These are phyloP conservation scores for Pristionchus entomophagus DNA, from an alignment of 2,888 invertebrate species.

Conservation along the genomic window DNA sequence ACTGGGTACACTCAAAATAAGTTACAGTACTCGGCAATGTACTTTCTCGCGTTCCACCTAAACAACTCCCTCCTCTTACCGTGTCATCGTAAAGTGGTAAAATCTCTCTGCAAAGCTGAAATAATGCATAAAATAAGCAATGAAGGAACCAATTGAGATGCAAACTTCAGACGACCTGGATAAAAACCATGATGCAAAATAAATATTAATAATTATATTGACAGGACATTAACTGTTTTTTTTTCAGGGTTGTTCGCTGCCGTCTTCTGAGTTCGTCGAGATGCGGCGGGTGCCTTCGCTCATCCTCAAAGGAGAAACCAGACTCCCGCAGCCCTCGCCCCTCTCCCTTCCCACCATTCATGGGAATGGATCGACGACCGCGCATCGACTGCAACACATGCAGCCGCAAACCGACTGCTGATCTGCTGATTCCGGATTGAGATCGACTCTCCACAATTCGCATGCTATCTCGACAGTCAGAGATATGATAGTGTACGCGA, in stretches of 20 bases:
- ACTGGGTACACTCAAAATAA: not conserved
- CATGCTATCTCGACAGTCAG: too few species aligned
- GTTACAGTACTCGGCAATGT: not conserved
- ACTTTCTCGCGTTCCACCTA: not conserved
- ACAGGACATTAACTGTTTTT: too few species aligned
- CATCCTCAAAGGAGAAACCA: not conserved
- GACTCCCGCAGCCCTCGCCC: not conserved
- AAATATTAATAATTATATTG: too few species aligned
- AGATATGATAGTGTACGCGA: too few species aligned
- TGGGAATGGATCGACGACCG: not conserved
- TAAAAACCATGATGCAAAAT: too few species aligned
- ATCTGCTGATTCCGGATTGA: not conserved
- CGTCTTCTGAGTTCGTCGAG: not conserved
- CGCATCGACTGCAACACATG: not conserved
- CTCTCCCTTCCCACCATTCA: not conserved
- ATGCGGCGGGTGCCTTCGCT: not conserved
- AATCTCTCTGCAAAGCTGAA: too few species aligned
- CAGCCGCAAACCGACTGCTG: slow-evolving; percentile 19
- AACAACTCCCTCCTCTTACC: not conserved
- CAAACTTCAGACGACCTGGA: too few species aligned
- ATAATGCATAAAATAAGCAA: too few species aligned
- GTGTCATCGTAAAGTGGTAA: too few species aligned
- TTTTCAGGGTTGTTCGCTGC: not conserved
- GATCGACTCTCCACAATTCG: not conserved
- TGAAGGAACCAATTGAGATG: too few species aligned